Conservation (phyloP, 2,888 invertebrate genomes). For the Julus scanicus region DNA sequence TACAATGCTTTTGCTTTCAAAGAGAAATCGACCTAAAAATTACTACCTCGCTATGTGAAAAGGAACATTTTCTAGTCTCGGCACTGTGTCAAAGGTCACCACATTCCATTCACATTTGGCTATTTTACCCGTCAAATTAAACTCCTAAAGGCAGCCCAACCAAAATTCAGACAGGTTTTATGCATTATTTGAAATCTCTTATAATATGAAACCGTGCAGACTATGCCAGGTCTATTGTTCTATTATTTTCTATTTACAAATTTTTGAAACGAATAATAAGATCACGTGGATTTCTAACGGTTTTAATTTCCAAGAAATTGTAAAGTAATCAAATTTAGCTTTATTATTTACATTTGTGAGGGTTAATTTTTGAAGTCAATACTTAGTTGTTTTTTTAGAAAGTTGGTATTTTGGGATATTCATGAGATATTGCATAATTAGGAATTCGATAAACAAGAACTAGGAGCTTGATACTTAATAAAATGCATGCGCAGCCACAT, state of each 20-base stretch:
- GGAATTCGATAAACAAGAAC: too few relatives aligned
- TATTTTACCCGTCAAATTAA: not conserved
- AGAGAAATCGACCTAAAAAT: conserved; percentile 45
- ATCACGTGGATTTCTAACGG: not conserved
- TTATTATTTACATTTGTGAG: not conserved
- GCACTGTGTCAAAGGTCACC: not conserved
- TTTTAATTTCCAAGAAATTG: not conserved
- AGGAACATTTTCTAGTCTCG: not conserved
- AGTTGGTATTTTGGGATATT: too few relatives aligned
- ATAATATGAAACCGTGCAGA: not conserved
- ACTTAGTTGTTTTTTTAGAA: too few relatives aligned
- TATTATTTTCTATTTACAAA: not conserved
- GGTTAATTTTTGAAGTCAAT: not conserved
- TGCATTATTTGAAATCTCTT: not conserved
- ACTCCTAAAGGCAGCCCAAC: not conserved
- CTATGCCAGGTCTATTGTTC: not conserved
- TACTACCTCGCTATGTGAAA: not conserved
- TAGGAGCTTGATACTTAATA: too few relatives aligned
- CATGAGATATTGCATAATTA: too few relatives aligned
- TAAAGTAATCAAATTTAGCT: not conserved
- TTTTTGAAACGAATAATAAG: conserved; percentile 7
- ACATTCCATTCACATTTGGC: conserved; percentile 10
- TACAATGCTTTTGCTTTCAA: conserved; percentile 31
- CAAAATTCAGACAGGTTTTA: not conserved
- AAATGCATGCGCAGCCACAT: too few relatives aligned